Percentiles rank a stretch among this genome's conserved stretches.
Conservation (phyloP, 2,113 vertebrate genomes). For the Sinocyclocheilus maitianheensis region DNA sequence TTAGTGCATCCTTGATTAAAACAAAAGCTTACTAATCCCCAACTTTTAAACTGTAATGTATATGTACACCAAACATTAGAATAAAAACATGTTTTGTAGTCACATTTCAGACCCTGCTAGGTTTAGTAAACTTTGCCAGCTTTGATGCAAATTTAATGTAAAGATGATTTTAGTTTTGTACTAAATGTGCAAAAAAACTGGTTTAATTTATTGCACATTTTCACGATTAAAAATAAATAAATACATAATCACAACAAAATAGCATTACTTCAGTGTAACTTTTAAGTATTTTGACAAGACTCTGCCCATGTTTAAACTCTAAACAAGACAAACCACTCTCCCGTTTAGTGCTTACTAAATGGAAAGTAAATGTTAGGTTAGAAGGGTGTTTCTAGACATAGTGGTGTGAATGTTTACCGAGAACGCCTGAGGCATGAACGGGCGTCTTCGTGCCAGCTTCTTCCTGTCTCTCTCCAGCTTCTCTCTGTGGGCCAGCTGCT, state of each 20-base stretch:
- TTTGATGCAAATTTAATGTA: not conserved
- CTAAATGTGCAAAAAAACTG: not conserved
- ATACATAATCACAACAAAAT: not conserved
- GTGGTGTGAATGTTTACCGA: constrained; percentile 80
- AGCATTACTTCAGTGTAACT: not conserved
- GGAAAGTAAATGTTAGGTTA: constrained; percentile 24
- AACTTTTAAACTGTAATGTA: no score
- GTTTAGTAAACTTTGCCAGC: constrained; percentile 23
- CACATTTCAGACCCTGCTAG: not conserved
- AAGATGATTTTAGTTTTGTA: not conserved
- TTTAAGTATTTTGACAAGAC: not conserved
- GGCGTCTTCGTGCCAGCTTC: constrained; percentile 92
- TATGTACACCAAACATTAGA: no score
- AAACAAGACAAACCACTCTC: not conserved
- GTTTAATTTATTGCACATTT: not conserved
- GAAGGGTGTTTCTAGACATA: not conserved
- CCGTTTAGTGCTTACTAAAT: not conserved
- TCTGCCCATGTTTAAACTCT: not conserved
- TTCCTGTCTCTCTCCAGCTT: constrained; percentile 95
- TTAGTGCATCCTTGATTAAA: no score
- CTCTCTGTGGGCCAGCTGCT: constrained; percentile 95
- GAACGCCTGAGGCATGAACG: constrained; percentile 93
- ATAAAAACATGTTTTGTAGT: not conserved
- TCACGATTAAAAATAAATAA: not conserved
- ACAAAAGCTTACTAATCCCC: no score